A percentile compares a stretch with the other conserved stretches of the same genome.
These are phyloP conservation scores for Cephus sareptanus DNA, from an alignment of 2,888 invertebrate species.

Conservation along the genomic window DNA sequence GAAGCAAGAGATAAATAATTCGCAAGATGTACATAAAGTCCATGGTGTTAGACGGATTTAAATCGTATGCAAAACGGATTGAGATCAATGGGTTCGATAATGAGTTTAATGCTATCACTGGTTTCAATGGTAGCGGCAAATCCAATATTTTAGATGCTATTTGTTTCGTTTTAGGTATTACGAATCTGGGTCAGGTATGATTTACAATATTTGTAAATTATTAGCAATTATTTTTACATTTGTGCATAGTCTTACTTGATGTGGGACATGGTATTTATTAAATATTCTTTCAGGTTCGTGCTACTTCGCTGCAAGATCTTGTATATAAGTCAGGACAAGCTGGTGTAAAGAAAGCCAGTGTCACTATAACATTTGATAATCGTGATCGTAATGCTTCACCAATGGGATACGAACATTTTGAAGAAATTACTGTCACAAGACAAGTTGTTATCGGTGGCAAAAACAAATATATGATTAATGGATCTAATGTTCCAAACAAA, in stretches of 20 bases:
- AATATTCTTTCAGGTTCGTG: conserved; percentile 79
- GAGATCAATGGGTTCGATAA: conserved; percentile 93
- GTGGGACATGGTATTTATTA: background rate
- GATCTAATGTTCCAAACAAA: conserved; percentile 89
- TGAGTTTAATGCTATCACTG: conserved; percentile 98
- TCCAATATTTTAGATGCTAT: conserved; percentile 98
- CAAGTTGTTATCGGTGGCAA: conserved; percentile 90
- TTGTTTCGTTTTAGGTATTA: conserved; percentile 96
- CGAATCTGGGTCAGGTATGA: conserved; percentile 88
- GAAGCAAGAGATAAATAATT: background rate
- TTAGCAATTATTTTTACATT: conserved; percentile 2
- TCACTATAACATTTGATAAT: conserved; percentile 96
- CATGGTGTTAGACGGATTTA: conserved; percentile 95
- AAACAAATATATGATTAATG: conserved; percentile 95
- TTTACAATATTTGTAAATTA: background rate
- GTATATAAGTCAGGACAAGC: conserved; percentile 99
- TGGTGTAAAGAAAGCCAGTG: conserved; percentile 94
- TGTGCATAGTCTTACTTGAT: background rate
- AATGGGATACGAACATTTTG: conserved; percentile 88
- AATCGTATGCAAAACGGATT: conserved; percentile 94
- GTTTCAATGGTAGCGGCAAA: conserved; percentile 97
- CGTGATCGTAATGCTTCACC: conserved; percentile 83
- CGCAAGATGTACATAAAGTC: conserved; percentile 88
- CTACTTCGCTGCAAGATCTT: conserved; percentile 89
- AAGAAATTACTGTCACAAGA: conserved; percentile 92